Evolutionary conservation across 1,140 invertebrate genomes (phyloP).

Genomic region (Hylyphantes graminicola): DNA sequence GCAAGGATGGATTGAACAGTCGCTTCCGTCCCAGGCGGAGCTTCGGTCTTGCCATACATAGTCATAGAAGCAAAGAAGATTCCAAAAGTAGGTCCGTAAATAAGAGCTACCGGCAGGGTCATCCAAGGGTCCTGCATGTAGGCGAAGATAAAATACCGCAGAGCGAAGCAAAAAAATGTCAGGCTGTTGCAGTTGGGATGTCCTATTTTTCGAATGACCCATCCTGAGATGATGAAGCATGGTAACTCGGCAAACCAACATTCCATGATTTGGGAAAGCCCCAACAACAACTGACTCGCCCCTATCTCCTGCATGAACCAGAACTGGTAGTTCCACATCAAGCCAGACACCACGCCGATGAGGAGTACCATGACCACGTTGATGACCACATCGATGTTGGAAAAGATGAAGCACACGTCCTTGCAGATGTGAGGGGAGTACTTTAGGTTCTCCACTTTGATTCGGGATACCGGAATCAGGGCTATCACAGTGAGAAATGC

Average conservation of each 20-base stretch:
- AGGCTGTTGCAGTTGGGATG: conserved; percentile 85
- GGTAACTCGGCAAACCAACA: conserved; percentile 71
- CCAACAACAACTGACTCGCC: conserved; percentile 78
- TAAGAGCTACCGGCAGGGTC: conserved; percentile 83
- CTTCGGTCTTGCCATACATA: conserved; percentile 85
- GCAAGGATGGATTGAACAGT: conserved; percentile 74
- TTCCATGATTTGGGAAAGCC: conserved; percentile 71
- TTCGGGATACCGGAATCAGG: conserved; percentile 19
- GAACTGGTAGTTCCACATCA: conserved; percentile 86
- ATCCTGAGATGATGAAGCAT: conserved; percentile 42
- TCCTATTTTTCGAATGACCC: conserved; percentile 82
- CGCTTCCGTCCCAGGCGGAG: conserved; percentile 85
- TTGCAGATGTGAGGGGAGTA: conserved; percentile 39
- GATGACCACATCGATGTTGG: neutral
- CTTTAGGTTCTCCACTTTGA: conserved; percentile 14
- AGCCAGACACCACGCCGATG: conserved; percentile 84
- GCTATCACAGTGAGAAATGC: conserved; percentile 14
- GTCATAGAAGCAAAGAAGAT: conserved; percentile 89
- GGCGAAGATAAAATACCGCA: conserved; percentile 85
- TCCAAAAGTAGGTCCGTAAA: conserved; percentile 89
- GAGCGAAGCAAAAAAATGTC: conserved; percentile 79
- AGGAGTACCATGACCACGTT: conserved; percentile 78
- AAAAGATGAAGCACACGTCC: conserved; percentile 13
- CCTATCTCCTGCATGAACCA: conserved; percentile 65
- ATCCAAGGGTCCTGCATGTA: conserved; percentile 80